phyloP scores from a whole-genome alignment of 2,888 invertebrate genomes.

The Mycalesis mineus region DNA sequence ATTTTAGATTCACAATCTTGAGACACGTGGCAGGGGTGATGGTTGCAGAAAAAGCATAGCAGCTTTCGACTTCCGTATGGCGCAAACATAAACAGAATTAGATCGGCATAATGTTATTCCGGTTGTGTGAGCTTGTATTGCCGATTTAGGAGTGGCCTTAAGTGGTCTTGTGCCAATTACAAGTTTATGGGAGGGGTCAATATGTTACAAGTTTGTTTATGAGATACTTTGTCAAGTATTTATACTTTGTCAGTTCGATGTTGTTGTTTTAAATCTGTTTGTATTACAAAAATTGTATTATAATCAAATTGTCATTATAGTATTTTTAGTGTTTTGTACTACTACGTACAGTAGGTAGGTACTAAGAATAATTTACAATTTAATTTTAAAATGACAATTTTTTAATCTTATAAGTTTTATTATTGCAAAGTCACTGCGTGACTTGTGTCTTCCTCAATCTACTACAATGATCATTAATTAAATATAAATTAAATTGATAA shows the following conservation, averaged over 20 bases:
- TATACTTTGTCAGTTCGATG: neutral
- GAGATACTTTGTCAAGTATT: neutral
- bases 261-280: neutral
- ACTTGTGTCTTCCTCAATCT: too few species aligned
- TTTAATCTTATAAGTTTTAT: too few species aligned
- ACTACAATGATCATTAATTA: too few species aligned
- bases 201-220: constrained; percentile 7
- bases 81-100: constrained; percentile 72
- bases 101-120: constrained; percentile 74
- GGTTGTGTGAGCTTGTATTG: constrained; percentile 61
- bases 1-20: constrained; percentile 69
- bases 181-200: constrained; percentile 23
- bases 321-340: too few species aligned
- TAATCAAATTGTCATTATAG: too few species aligned
- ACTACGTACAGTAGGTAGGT: too few species aligned
- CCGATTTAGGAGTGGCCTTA: constrained; percentile 49
- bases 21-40: constrained; percentile 71
- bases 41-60: constrained; percentile 69
- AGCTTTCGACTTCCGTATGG: constrained; percentile 65
- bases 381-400: too few species aligned
- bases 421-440: too few species aligned
- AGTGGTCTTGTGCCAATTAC: constrained; percentile 62
- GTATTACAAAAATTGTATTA: neutral
- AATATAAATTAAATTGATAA: too few species aligned
- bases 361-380: too few species aligned